Base-by-base conservation (phyloP, 2,113 vertebrate genomes). In the Istiophorus platypterus region DNA sequence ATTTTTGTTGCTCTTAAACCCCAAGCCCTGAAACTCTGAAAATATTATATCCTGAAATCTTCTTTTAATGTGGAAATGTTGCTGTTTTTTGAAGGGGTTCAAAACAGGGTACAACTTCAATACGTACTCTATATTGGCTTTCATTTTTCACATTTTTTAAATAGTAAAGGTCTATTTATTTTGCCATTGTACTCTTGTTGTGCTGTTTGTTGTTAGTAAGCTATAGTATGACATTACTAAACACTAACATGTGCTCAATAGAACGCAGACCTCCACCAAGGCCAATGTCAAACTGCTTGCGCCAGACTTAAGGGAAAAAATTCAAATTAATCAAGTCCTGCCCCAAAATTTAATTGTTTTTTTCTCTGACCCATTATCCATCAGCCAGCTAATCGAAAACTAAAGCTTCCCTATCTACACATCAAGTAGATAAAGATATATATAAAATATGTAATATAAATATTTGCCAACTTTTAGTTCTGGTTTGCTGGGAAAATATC, bases 1-100 rank as follows among this genome's bases (percentile, higher is more conserved):
- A 75, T 51, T 27, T 67, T 12, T 29, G 26, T 61, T 77, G 66
- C 71, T 72, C 29, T 64, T 63, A 58, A 83, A 78, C 58, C 3
- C 54, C 49, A 64, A 77, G 76, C 76, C n/a, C 20, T n/a, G 49
- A 65, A 77, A 66, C 15, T 20, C 26, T 27, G 18, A 57, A 54
- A 68, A 52, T 66, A 58, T 78, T 54, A 41, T 34, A 67, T 68
- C 65, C 24, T 20, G 18, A 75, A 62, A 22, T 6, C 15, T 57
- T 61, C 1, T 72, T n/a, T 24, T 52, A 52, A 4, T 52, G 51
- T 27, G 12, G 24, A 57, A 26, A 57, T 57, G 54, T 26, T 15
- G 24, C 12, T 27, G n/a, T 14, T 57, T 26, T 57, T 27, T 27
- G 4, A 14, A 57, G 13, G 8, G 52, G 52, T 10, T n/a, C 8